Base-by-base conservation (phyloP, 2,888 invertebrate species). In the Synergus laeviventris region DNA sequence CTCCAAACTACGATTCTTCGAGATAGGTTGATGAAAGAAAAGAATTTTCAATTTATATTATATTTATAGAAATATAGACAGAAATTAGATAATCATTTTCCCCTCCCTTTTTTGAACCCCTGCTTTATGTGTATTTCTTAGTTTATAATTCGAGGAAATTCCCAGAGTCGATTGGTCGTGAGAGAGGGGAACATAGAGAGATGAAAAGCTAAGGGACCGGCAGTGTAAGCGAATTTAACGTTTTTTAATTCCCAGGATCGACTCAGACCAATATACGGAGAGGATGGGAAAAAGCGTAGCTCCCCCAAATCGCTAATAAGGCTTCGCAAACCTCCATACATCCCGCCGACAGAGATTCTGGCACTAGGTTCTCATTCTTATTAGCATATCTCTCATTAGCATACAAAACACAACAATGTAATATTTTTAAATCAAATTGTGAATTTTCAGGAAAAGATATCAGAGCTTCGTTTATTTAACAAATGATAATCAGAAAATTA, bases 231-330 rank as follows among this genome's bases (percentile, higher is more conserved):
- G 83, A 88, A 88, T 90, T 89, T 87, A 89, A 87, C 84, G 88
- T 89, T 89, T 90, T 89, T 89, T 89, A 89, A 89, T 90, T 89
- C 86, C 82, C 83, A 77, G 84, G 81, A 83, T 85, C 81, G 82
- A 80, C 62, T 70, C 78, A 60, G 78, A 45, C 77, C 76, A 77
- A 73, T 77, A 70, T 70, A 73, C 73, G 75, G 79, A 81, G 73
- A 77, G 74, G 78, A 78, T 64, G 64, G 66, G 75, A 61, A 18
- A 76, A 59, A 78, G 64, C 83, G 76, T 38, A 75, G 78, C 79
- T 81, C 83, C 86, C 86, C 86, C 84, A 87, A 87, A 88, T 87
- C 88, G 86, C 87, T 89, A 88, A 90, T 89, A 89, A 89, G 89
- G 86, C 87, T 86, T 86, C 84, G 84, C 85, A 85, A 87, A 85